Evolutionary conservation across 2,888 invertebrate species (phyloP).

Genomic region (Thelaira solivaga): DNA sequence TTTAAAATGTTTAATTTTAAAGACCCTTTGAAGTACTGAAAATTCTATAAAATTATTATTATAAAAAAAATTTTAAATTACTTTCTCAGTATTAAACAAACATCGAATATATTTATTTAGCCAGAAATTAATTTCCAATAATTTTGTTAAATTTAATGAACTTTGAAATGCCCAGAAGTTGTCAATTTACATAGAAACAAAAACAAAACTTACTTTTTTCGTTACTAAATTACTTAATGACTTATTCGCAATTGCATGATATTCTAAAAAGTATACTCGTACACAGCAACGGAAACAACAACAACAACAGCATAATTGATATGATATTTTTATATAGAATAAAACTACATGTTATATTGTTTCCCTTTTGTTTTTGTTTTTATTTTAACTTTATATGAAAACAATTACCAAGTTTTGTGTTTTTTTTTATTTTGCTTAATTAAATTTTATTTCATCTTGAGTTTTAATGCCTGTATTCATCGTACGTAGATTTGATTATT

Average conservation of each 20-base stretch:
- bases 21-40: too few species aligned
- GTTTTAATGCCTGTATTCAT: background rate
- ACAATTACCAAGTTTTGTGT: too few species aligned
- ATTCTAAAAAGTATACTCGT: background rate
- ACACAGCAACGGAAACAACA: too few species aligned
- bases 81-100: background rate
- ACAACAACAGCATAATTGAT: too few species aligned
- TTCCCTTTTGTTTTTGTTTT: too few species aligned
- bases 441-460: background rate
- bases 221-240: conserved; percentile 13
- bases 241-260: conserved; percentile 26
- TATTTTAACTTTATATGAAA: too few species aligned
- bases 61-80: too few species aligned
- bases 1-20: too few species aligned
- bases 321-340: too few species aligned
- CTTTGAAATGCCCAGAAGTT: background rate
- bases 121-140: background rate
- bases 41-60: too few species aligned
- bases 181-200: background rate
- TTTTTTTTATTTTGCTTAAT: background rate
- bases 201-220: background rate
- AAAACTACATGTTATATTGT: too few species aligned
- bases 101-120: background rate
- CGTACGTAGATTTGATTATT: background rate
- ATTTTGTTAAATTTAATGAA: background rate